These are phyloP conservation scores for Xestoiulus laeticollis DNA, from an alignment of 2,888 invertebrate species.

Conservation along the genomic window DNA sequence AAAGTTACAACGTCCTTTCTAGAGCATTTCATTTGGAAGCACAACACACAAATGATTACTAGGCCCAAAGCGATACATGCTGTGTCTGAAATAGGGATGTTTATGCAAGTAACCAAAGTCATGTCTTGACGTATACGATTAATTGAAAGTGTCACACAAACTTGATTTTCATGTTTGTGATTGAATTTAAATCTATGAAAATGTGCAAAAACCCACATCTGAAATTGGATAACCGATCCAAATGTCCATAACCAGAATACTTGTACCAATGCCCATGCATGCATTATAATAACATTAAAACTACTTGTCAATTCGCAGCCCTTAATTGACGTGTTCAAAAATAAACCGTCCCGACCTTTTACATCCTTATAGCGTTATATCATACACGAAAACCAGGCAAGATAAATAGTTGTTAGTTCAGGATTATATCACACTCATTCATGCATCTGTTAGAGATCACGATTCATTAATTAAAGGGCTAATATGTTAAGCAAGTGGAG, in stretches of 20 bases:
- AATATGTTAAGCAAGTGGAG: not conserved
- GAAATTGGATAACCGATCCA: not conserved
- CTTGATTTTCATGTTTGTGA: not conserved
- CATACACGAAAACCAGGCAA: not conserved
- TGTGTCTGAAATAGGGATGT: not conserved
- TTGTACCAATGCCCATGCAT: not conserved
- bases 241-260: not conserved
- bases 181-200: not conserved
- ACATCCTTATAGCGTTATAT: not conserved
- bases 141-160: not conserved
- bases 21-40: not conserved
- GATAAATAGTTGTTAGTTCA: not conserved
- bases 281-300: not conserved
- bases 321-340: not conserved
- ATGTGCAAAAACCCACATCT: not conserved
- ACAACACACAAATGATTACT: not conserved
- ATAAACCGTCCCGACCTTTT: not conserved
- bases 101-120: not conserved
- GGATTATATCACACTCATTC: not conserved
- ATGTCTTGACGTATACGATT: not conserved
- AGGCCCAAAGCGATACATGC: not conserved
- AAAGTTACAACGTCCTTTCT: not conserved
- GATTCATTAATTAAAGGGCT: not conserved
- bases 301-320: not conserved
- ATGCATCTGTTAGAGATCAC: constrained; percentile 13